Evolutionary conservation across 2,797 vertebrate species (phyloP), one percentile per base, ranked within the genome.

Genomic region (Tokudaia muenninki): DNA sequence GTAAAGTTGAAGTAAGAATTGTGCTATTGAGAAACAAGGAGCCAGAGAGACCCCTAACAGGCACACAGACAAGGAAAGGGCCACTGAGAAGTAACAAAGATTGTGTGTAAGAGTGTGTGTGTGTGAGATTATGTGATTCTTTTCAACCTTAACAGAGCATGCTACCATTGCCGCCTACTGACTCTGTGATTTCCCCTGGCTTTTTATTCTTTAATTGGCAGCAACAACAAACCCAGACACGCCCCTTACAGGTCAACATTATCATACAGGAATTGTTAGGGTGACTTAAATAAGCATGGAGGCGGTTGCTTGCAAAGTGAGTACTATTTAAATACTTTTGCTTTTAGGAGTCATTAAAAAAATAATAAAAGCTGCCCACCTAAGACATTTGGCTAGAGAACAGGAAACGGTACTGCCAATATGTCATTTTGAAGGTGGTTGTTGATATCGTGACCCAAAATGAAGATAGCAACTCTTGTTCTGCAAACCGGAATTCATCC

Each of bases 1-100:
- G 1, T 50, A 82, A 93, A 96, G 34, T 55, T 65, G 26, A 47
- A 84, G 29, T 92, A 57, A 96, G 44, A 94, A 90, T 65, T 88
- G 41, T 61, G 47, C 16, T 67, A 14, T 80, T 34, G 41, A 24
- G 82, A 61, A 44, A 50, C 19, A 21, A 50, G 19, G 29, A 13
- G 29, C 41, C 34, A 86, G 29, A 67, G 44, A 50, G 61, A 86
- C 34, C 11, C 1, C 17, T 50, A 17, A 21, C 44, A 67, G 44
- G 29, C 61, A 47, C 7, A 47, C 29, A 84, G 17, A 14, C 21
- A 84, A 29, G 11, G 29, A 34, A 67, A 50, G 41, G 29, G 41
- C 29, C 61, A 50, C 44, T 34, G 41, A 67, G 47, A 22, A 44
- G 8, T 63, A 21, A 11, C 47, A 29, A 63, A 84, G 26, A 44